Evolutionary conservation across 2,888 invertebrate species (phyloP).

Genomic region (Axea sp.): DNA sequence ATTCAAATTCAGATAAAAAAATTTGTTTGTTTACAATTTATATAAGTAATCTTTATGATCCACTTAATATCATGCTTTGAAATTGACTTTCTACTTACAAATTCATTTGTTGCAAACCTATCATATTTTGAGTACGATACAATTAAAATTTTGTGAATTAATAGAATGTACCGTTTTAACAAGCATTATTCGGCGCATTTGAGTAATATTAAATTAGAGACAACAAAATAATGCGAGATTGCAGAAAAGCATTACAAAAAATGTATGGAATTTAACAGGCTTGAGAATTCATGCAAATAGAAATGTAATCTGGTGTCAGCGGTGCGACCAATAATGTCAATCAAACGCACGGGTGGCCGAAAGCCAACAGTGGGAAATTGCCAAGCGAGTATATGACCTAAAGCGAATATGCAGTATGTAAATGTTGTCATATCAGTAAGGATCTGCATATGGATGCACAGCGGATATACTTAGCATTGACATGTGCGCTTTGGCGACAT

Average conservation of each 20-base stretch:
- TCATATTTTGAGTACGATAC: too few species aligned
- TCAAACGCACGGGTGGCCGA: conserved; percentile 78
- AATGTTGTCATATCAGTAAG: conserved; percentile 79
- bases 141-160: too few species aligned
- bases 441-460: conserved; percentile 79
- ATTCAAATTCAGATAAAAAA: too few species aligned
- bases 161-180: conserved; percentile 44
- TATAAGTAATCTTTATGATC: too few species aligned
- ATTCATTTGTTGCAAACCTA: too few species aligned
- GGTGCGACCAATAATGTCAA: conserved; percentile 79
- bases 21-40: too few species aligned
- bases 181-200: conserved; percentile 47
- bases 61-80: too few species aligned
- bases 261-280: conserved; percentile 70
- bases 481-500: conserved; percentile 75
- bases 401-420: conserved; percentile 79
- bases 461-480: conserved; percentile 72
- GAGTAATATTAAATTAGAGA: conserved; percentile 53
- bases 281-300: conserved; percentile 79
- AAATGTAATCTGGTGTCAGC: conserved; percentile 80
- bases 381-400: conserved; percentile 76
- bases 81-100: too few species aligned
- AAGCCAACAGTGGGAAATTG: conserved; percentile 78
- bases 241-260: conserved; percentile 52
- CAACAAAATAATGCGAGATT: conserved; percentile 49